These are phyloP conservation scores for Cydia splendana DNA, from an alignment of 1,140 invertebrate species.

Conservation along the genomic window DNA sequence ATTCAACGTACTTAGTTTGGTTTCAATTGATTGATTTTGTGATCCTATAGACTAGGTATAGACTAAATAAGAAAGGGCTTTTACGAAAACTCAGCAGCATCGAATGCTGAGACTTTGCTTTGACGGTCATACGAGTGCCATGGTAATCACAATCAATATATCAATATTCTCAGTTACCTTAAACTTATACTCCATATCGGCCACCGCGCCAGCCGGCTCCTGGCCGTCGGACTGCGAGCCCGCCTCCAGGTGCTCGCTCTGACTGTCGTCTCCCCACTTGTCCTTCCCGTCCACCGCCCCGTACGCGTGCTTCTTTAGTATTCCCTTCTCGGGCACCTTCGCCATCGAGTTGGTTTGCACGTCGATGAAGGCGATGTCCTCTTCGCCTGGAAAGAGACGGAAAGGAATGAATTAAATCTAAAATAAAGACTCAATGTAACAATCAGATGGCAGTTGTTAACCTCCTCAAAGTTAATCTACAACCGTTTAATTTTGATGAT, in stretches of 20 bases:
- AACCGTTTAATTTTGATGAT: too few relatives aligned
- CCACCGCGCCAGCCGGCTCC: conserved; percentile 81
- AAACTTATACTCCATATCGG: conserved; percentile 86
- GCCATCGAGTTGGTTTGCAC: conserved; percentile 87
- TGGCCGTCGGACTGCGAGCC: conserved; percentile 85
- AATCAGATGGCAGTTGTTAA: too few relatives aligned
- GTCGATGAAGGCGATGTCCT: conserved; percentile 92
- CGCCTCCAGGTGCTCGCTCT: conserved; percentile 86
- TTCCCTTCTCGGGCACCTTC: conserved; percentile 92
- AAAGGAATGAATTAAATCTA: background rate
- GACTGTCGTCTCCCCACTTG: conserved; percentile 86
- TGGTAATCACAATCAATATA: too few relatives aligned
- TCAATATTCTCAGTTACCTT: conserved; percentile 54
- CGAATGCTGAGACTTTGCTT: too few relatives aligned
- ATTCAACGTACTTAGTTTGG: too few relatives aligned
- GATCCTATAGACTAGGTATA: too few relatives aligned
- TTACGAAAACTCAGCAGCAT: too few relatives aligned
- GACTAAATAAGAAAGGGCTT: too few relatives aligned
- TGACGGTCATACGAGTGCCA: too few relatives aligned
- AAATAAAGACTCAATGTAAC: background rate
- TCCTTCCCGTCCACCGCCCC: conserved; percentile 86
- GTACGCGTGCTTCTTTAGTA: conserved; percentile 93
- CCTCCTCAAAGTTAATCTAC: background rate
- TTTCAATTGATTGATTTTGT: too few relatives aligned
- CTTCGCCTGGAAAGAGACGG: conserved; percentile 81